Conservation (phyloP, 2,888 invertebrate species). For the Acholoe squamosa region DNA sequence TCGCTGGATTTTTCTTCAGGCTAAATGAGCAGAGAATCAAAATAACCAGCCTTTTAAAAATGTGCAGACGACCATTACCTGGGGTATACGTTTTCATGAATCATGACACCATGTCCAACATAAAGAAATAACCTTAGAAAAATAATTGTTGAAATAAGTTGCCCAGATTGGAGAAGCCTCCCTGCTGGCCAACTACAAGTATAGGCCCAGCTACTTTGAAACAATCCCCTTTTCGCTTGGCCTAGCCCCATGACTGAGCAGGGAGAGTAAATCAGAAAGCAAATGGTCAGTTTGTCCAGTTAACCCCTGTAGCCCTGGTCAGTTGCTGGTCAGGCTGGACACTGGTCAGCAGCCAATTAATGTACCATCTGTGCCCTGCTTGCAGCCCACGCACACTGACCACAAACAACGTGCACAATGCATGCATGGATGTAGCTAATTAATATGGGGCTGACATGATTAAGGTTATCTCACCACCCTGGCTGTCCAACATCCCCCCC, state of each 20-base stretch:
- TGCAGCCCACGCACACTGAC: not conserved
- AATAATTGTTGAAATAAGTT: too few relatives aligned
- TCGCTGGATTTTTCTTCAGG: too few relatives aligned
- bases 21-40: too few relatives aligned
- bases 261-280: not conserved
- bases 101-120: too few relatives aligned
- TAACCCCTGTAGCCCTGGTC: not conserved
- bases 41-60: too few relatives aligned
- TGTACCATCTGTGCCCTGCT: slow-evolving; percentile 5
- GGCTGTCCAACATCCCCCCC: not conserved
- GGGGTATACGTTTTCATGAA: too few relatives aligned
- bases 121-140: too few relatives aligned
- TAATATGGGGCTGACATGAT: not conserved
- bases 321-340: not conserved
- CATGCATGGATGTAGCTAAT: not conserved
- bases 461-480: not conserved
- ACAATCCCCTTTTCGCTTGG: not conserved
- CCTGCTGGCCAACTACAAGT: too few relatives aligned
- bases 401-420: not conserved
- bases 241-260: not conserved
- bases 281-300: slow-evolving; percentile 36
- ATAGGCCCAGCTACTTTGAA: too few relatives aligned
- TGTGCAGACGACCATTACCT: too few relatives aligned
- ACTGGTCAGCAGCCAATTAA: slow-evolving; percentile 25
- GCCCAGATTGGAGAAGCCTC: too few relatives aligned